Base-by-base conservation (phyloP, 2,888 invertebrate genomes). In the Apoderus coryli region DNA sequence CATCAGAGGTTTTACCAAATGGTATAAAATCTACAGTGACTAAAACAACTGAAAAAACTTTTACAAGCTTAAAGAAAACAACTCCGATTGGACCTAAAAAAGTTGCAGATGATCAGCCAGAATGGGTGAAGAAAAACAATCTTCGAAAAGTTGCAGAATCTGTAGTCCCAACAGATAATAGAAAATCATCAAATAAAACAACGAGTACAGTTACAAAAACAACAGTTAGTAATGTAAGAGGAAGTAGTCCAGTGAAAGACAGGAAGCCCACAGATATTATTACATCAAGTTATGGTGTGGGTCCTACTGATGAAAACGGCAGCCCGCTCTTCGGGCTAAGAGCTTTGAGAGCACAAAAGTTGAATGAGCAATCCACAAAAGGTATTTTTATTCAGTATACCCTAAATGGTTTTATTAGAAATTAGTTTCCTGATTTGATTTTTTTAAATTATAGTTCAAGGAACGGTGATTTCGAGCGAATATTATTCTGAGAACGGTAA, bases 261-360 rank as follows among this genome's bases (percentile, higher is more conserved):
- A 34, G 45, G 3, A 48, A 53, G 46, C 63, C 67, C 1, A 65
- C 64, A 0, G 76, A 79, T 50, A 69, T 69, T 14, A 75, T 84
- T 34, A 81, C 76, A 3, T 81, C 81, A 2, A 77, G 80, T 52
- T 84, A 84, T 53, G 82, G 82, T 2, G 76, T 80, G 2, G 84
- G 84, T 1, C 84, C 84, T 14, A 72, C 77, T 3, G 84, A 84
- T 50, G 78, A 81, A 40, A 72, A 79, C 43, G 82, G 84, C 7
- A 63, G 67, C 33, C 82, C 82, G 12, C 61, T 84, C 33, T 84
- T 84, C 57, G 84, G 84, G 31, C 69, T 84, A 43, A 69, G 68
- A 49, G 82, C 84, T 33, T 63, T 84, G 35, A 63, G 69, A 39
- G 64, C 65, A 34, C 66, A 68, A 48, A 57, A 58, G 44, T 67